Base-by-base conservation (phyloP, 92 coral and sea anemone genomes). In the Palythoa heliodiscus region DNA sequence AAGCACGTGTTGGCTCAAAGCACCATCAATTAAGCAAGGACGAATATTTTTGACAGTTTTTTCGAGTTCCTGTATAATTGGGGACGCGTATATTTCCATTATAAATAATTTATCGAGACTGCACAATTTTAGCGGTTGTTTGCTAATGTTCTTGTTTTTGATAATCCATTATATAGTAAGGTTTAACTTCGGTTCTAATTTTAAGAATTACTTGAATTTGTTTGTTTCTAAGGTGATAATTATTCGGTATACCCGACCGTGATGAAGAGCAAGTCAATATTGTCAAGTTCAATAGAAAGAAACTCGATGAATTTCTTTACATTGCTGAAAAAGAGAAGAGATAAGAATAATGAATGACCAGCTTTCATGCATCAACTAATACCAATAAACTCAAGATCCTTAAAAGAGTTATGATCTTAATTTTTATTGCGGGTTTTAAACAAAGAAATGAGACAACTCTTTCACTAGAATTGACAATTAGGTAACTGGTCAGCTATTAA, bases 21-120 rank as follows among this genome's bases (percentile, higher is more conserved):
- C 40, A 66, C 71, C 7, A 24, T 43, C 22, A 70, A 47, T 47
- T 14, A 2, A 43, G 69, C 29, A 5, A 80, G 73, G 72, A 63
- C 70, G 12, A 80, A 80, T 80, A 80, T 80, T 66, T 52, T 43
- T 64, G 84, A 64, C 84, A 66, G 11, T 22, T 11, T 64, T 66
- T 47, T n/a, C n/a, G n/a, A n/a, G n/a, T n/a, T 80, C 39, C 57
- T 66, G 74, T 43, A 25, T 66, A 63, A 23, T 20, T 80, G 47
- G 40, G 50, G 55, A 63, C 39, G 29, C 38, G 24, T 29, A 66
- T 23, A 66, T 16, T 80, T 10, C n/a, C n/a, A 50, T 39, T 72
- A 38, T 78, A 61, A 78, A 61, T 75, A 68, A 29, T 54, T 29
- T 57, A 76, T 76, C 54, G 53, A 29, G 68, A 53, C 48, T 76